Evolutionary conservation across 2,113 vertebrate genomes (phyloP).

Genomic region (Gymnorhina tibicen): DNA sequence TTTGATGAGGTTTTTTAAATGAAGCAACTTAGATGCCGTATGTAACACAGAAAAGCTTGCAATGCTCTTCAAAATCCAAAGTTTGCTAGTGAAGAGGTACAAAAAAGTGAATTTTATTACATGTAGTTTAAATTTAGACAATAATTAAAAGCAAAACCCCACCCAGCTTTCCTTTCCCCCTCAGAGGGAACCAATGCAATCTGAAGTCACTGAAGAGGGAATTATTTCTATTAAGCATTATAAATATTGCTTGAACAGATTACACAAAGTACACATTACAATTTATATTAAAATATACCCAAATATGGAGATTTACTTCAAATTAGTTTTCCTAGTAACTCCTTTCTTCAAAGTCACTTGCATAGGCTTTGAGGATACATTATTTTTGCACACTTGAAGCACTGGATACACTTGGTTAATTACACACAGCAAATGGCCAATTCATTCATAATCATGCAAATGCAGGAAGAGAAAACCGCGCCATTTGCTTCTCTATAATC

Average conservation of each 20-base stretch:
- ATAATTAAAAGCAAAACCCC: background rate
- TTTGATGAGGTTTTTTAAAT: background rate
- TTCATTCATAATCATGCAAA: conserved; percentile 14
- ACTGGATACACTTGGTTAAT: background rate
- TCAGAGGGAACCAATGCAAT: background rate
- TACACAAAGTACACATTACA: background rate
- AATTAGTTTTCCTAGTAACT: background rate
- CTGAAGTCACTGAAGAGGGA: background rate
- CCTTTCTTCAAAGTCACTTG: background rate
- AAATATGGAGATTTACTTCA: background rate
- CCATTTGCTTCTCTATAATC: background rate
- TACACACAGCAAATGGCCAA: background rate
- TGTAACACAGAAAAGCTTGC: background rate
- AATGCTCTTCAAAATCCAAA: background rate
- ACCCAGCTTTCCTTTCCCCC: background rate
- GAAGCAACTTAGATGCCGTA: background rate
- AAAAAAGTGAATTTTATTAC: conserved; percentile 51
- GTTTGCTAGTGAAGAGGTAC: background rate
- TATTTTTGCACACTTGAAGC: background rate
- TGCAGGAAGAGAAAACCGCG: background rate
- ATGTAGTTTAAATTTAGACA: background rate
- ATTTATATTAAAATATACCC: background rate
- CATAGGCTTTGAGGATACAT: background rate
- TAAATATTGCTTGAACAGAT: background rate
- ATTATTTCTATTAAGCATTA: background rate